Percentiles rank a stretch among this genome's conserved stretches.
Conservation (phyloP, 2,797 vertebrate genomes). For the Mastacembelus armatus region DNA sequence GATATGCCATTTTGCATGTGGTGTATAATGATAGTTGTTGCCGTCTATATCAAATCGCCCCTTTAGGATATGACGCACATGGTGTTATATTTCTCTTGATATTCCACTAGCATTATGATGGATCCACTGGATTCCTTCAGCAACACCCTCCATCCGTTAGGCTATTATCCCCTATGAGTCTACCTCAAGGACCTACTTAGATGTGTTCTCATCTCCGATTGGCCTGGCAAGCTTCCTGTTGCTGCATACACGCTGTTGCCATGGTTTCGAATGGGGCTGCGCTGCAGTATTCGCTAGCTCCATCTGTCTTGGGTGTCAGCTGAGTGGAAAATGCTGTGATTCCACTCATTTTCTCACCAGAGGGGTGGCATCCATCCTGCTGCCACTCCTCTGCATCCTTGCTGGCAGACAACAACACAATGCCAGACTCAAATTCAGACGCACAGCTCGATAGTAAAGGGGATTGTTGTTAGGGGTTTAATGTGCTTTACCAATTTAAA, state of each 20-base stretch:
- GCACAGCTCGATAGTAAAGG: conserved; percentile 44
- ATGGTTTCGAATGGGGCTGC: conserved; percentile 69
- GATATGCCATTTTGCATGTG: conserved; percentile 48
- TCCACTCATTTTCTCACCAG: conserved; percentile 74
- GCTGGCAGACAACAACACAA: conserved; percentile 59
- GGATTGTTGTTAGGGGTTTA: conserved; percentile 53
- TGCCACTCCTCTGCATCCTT: conserved; percentile 55
- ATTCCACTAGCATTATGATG: conserved; percentile 30
- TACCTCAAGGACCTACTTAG: conserved; percentile 60
- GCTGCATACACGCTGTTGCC: conserved; percentile 69
- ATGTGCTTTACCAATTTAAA: conserved; percentile 58
- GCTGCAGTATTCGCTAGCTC: conserved; percentile 67
- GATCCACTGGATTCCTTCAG: conserved; percentile 40
- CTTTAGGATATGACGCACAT: conserved; percentile 49
- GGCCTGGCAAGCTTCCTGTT: conserved; percentile 71
- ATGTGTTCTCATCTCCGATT: conserved; percentile 59
- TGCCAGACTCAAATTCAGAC: conserved; percentile 51
- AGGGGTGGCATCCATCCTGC: conserved; percentile 62
- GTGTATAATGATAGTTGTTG: conserved; percentile 52
- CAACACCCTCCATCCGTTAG: conserved; percentile 49
- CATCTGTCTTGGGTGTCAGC: conserved; percentile 79
- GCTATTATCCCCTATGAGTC: conserved; percentile 50
- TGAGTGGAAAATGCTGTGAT: conserved; percentile 71
- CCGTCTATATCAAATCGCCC: conserved; percentile 35
- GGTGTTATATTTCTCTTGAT: conserved; percentile 29